Conservation (phyloP, 2,888 invertebrate species). For the Frankliniella intonsa region DNA sequence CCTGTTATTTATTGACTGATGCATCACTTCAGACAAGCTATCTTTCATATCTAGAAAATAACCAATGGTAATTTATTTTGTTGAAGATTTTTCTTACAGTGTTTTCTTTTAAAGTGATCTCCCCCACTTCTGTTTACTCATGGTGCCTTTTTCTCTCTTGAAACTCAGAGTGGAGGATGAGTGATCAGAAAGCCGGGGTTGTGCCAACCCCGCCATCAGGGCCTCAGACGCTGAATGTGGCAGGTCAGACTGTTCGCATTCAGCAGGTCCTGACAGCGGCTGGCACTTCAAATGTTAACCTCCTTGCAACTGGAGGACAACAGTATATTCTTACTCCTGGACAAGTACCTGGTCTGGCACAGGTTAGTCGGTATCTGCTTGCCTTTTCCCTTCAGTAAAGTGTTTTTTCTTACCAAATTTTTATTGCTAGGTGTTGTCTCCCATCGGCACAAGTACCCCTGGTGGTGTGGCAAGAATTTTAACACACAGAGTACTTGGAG, state of each 20-base stretch:
- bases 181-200: not conserved
- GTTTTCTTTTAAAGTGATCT: no score
- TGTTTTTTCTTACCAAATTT: not conserved
- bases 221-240: slow-evolving; percentile 13
- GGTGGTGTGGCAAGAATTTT: not conserved
- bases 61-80: no score
- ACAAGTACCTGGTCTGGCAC: slow-evolving; percentile 51
- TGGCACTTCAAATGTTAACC: slow-evolving; percentile 45
- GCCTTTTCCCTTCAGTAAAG: not conserved
- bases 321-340: slow-evolving; percentile 47
- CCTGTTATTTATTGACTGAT: not conserved
- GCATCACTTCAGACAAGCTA: no score
- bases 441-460: not conserved
- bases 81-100: no score
- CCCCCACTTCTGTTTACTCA: not conserved
- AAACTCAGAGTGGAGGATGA: slow-evolving; percentile 13
- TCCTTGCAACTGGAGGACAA: slow-evolving; percentile 46
- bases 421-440: slow-evolving; percentile 8
- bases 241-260: slow-evolving; percentile 41
- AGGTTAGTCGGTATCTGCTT: slow-evolving; percentile 44
- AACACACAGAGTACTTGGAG: not conserved
- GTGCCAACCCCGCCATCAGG: not conserved
- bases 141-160: not conserved
- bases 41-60: no score
- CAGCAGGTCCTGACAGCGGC: slow-evolving; percentile 46